Conservation (phyloP, 2,113 vertebrate genomes). For the Gorsachius goisagi region DNA sequence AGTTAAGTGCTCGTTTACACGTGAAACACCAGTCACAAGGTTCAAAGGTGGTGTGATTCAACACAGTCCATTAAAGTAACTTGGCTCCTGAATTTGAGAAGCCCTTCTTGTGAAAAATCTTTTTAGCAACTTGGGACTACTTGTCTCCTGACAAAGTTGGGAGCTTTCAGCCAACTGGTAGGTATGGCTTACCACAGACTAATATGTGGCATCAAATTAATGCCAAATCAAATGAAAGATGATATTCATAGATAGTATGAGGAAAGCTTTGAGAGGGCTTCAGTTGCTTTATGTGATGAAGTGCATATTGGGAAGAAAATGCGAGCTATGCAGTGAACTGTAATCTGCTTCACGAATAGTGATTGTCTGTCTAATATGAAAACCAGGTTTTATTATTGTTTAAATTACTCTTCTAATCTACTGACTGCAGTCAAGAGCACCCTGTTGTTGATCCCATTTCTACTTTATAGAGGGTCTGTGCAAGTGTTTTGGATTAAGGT, state of each 20-base stretch:
- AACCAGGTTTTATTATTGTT: neutral
- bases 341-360: neutral
- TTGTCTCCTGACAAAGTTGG: neutral
- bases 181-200: neutral
- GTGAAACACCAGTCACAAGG: neutral
- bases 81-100: neutral
- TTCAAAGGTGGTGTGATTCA: neutral
- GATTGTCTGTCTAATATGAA: neutral
- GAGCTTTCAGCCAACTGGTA: neutral
- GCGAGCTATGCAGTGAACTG: neutral
- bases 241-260: neutral
- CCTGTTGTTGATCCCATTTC: neutral
- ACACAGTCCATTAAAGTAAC: neutral
- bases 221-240: neutral
- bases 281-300: neutral
- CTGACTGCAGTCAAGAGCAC: neutral
- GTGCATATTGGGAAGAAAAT: neutral
- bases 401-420: neutral
- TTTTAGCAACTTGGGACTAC: neutral
- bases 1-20: neutral
- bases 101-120: neutral
- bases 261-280: neutral
- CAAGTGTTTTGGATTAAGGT: neutral
- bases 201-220: neutral
- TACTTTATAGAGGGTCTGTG: neutral